These are phyloP conservation scores for Platycercus adscitus DNA, from an alignment of 2,113 vertebrate species.

Conservation along the genomic window DNA sequence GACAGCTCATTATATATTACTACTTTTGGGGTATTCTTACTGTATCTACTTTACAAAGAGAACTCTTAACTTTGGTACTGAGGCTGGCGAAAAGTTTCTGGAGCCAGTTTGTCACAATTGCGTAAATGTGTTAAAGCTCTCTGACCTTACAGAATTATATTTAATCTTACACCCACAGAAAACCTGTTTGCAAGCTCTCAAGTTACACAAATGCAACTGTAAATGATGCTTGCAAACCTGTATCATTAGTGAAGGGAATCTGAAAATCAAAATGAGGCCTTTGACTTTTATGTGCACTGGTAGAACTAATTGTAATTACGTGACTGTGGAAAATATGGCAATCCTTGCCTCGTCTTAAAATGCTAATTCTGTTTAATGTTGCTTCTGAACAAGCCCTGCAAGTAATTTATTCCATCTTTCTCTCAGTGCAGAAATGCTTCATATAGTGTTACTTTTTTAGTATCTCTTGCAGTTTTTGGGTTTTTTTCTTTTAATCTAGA, in stretches of 20 bases:
- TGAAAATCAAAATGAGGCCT: not conserved
- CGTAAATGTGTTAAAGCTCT: not conserved
- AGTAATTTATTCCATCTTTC: not conserved
- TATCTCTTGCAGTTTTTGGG: not conserved
- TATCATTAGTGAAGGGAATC: not conserved
- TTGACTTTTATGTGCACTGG: not conserved
- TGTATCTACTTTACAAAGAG: not conserved
- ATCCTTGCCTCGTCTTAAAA: not conserved
- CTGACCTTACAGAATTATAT: slow-evolving; percentile 36
- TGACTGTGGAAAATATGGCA: not conserved
- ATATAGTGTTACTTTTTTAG: not conserved
- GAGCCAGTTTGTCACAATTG: not conserved
- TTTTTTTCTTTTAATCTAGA: not conserved
- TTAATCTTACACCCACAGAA: slow-evolving; percentile 46
- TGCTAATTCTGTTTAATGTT: not conserved
- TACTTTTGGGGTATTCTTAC: not conserved
- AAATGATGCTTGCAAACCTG: not conserved
- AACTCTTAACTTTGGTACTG: not conserved
- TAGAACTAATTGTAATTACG: not conserved
- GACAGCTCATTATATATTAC: not conserved
- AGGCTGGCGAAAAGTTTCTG: not conserved
- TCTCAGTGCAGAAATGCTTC: not conserved
- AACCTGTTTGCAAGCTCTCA: slow-evolving; percentile 29
- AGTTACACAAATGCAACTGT: not conserved
- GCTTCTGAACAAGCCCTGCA: not conserved